These are phyloP conservation scores for Hypselothyrea guttata DNA, from an alignment of 2,888 invertebrate species.

Conservation along the genomic window DNA sequence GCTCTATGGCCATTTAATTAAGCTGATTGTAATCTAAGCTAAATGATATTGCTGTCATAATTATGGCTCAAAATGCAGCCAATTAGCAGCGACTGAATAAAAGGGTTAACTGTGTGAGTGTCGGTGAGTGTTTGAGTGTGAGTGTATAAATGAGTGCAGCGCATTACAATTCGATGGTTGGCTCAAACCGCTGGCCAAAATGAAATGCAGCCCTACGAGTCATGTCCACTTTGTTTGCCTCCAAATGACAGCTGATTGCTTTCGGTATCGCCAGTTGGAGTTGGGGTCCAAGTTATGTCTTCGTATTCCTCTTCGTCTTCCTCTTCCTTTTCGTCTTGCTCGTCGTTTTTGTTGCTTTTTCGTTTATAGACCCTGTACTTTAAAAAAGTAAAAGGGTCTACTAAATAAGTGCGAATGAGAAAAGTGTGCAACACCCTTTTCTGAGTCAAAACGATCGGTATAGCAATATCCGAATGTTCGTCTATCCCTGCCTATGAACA, in stretches of 20 bases:
- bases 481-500: too few species aligned
- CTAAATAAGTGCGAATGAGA: too few species aligned
- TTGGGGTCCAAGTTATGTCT: neutral
- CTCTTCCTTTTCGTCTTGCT: slow-evolving; percentile 20
- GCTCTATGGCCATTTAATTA: slow-evolving; percentile 15
- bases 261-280: slow-evolving; percentile 26
- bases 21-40: slow-evolving; percentile 38
- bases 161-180: slow-evolving; percentile 44
- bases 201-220: slow-evolving; percentile 45
- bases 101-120: slow-evolving; percentile 20
- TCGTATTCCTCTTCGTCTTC: slow-evolving; percentile 18
- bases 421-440: too few species aligned
- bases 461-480: too few species aligned
- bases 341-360: slow-evolving; percentile 21
- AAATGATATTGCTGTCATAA: slow-evolving; percentile 47
- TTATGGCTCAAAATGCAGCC: slow-evolving; percentile 31
- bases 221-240: slow-evolving; percentile 78
- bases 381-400: too few species aligned
- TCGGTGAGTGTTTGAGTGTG: slow-evolving; percentile 6
- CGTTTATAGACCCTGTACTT: too few species aligned
- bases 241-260: slow-evolving; percentile 77
- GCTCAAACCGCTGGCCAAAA: slow-evolving; percentile 52
- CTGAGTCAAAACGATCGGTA: too few species aligned
- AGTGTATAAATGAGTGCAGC: slow-evolving; percentile 36
- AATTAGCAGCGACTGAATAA: slow-evolving; percentile 35